Conservation (phyloP, 2,888 invertebrate genomes). For the Spilarctia lutea region DNA sequence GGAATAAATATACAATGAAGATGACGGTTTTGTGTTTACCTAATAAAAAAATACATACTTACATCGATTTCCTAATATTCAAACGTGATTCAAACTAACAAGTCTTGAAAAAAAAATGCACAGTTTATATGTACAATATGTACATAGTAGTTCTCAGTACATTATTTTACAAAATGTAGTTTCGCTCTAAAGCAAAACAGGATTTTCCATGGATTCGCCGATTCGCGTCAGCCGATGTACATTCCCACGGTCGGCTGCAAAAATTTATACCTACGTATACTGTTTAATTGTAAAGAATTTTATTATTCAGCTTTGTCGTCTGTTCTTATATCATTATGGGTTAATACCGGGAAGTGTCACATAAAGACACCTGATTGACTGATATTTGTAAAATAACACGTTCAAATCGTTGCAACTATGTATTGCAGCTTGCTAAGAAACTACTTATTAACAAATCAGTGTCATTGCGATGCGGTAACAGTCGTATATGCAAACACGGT, state of each 20-base stretch:
- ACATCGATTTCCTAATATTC: too few relatives aligned
- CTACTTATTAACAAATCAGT: not conserved
- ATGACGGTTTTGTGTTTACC: too few relatives aligned
- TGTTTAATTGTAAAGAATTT: constrained; percentile 56
- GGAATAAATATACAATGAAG: too few relatives aligned
- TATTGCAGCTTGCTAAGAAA: not conserved
- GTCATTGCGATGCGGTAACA: not conserved
- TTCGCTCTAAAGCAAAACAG: constrained; percentile 52
- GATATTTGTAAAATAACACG: not conserved
- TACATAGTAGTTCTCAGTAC: constrained; percentile 30
- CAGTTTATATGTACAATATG: constrained; percentile 21
- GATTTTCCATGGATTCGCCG: constrained; percentile 59
- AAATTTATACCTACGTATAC: constrained; percentile 38
- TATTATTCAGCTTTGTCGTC: constrained; percentile 44
- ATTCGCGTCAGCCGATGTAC: constrained; percentile 43
- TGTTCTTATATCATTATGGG: constrained; percentile 21
- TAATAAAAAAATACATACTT: too few relatives aligned
- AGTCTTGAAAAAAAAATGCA: constrained; percentile 27
- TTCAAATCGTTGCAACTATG: not conserved
- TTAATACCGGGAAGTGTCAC: constrained; percentile 22
- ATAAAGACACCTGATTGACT: constrained; percentile 18
- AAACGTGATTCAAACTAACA: too few relatives aligned
- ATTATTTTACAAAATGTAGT: constrained; percentile 49
- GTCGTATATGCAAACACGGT: not conserved
- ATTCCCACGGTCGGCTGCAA: constrained; percentile 57